Percentiles rank a stretch among this genome's conserved stretches.
phyloP scores from a whole-genome alignment of 2,113 vertebrate genomes.

The Scomber scombrus region DNA sequence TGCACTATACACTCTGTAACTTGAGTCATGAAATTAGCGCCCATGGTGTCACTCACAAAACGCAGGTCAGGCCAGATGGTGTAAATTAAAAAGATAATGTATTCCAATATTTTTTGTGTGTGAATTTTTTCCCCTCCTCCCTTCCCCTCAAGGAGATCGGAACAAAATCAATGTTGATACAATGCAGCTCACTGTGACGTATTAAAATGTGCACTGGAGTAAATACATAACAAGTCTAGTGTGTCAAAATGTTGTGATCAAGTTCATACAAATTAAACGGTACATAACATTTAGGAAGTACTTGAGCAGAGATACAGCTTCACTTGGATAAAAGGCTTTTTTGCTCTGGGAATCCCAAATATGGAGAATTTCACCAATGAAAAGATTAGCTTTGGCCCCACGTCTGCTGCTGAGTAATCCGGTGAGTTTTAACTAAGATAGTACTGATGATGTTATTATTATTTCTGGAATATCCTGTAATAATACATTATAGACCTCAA shows the following conservation, averaged over 20 bases:
- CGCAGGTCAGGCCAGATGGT: constrained; percentile 4
- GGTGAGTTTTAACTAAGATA: background rate
- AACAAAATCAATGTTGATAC: background rate
- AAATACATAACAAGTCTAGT: too few species aligned
- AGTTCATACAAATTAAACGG: background rate
- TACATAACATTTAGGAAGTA: background rate
- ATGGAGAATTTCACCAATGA: constrained; percentile 20
- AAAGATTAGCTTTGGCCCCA: constrained; percentile 3
- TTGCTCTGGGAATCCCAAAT: constrained; percentile 28
- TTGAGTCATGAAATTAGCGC: constrained; percentile 21
- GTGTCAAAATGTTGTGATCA: too few species aligned
- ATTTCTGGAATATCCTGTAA: constrained; percentile 1
- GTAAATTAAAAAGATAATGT: background rate
- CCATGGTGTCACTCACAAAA: constrained; percentile 15
- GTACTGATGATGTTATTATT: constrained; percentile 26
- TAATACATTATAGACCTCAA: constrained; percentile 8
- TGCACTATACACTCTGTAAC: constrained; percentile 6
- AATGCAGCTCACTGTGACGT: background rate
- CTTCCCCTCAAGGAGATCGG: too few species aligned
- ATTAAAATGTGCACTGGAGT: background rate
- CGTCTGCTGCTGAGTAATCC: constrained; percentile 31
- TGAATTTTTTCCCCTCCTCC: background rate
- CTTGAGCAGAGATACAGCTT: background rate
- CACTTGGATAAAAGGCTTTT: background rate
- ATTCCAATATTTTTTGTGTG: background rate